phyloP scores from a whole-genome alignment of 2,113 vertebrate genomes.

The Microtus oregoni region DNA sequence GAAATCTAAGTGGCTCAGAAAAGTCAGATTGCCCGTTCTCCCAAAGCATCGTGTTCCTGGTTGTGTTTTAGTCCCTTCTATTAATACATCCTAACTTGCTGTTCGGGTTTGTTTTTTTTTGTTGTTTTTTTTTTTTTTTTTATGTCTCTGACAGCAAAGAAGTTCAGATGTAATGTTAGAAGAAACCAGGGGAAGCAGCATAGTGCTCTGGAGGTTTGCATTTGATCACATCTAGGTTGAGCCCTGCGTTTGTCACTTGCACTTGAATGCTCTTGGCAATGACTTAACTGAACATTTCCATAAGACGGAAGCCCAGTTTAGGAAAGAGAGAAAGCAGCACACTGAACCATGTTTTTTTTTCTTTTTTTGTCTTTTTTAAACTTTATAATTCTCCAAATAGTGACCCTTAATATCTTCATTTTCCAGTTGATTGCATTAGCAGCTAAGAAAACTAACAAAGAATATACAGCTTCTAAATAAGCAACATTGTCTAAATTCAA shows the following conservation, averaged over 20 bases:
- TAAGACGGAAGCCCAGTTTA: not conserved
- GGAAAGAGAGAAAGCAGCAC: not conserved
- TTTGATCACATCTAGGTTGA: not conserved
- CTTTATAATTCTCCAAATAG: not conserved
- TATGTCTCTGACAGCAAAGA: not conserved
- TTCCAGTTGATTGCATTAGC: not conserved
- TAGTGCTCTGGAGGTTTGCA: not conserved
- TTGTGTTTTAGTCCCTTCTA: not conserved
- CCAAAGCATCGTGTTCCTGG: not conserved
- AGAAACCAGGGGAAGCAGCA: not conserved
- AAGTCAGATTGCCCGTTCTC: not conserved
- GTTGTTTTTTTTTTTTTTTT: not conserved
- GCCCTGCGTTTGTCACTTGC: not conserved
- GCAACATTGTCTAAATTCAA: not conserved
- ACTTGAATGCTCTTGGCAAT: not conserved
- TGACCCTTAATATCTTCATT: constrained; percentile 14
- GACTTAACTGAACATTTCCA: not conserved
- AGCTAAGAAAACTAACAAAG: not conserved
- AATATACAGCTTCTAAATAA: not conserved
- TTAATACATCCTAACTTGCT: not conserved
- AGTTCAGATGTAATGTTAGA: not conserved
- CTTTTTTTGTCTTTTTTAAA: not conserved
- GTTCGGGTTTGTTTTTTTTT: not conserved
- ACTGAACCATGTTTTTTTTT: not conserved
- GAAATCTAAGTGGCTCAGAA: not conserved